Conservation (phyloP, 2,113 vertebrate genomes). For the Anhinga rufa region DNA sequence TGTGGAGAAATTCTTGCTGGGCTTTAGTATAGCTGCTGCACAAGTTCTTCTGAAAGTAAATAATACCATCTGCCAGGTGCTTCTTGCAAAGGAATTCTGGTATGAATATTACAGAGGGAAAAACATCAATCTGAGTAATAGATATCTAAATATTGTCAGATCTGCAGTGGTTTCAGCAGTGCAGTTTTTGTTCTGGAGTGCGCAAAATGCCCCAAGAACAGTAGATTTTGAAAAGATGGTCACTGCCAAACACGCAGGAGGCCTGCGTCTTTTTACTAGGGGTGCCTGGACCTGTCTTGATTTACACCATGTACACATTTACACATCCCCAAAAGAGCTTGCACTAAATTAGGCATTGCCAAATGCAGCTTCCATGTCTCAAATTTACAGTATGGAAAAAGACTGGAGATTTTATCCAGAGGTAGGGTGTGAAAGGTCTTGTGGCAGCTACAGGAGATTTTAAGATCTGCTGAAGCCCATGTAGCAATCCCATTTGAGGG, state of each 20-base stretch:
- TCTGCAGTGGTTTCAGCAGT: neutral
- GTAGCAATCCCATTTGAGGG: neutral
- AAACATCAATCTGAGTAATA: neutral
- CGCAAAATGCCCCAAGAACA: rapidly evolving
- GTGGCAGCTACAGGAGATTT: neutral
- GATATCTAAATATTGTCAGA: neutral
- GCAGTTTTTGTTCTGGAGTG: neutral
- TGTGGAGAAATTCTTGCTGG: neutral
- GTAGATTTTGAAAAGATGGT: neutral
- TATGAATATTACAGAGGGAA: neutral
- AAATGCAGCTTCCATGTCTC: neutral
- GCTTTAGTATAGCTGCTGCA: neutral
- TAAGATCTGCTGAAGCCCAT: neutral
- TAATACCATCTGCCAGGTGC: neutral
- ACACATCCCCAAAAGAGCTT: neutral
- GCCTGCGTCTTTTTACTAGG: neutral
- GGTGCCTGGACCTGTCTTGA: neutral
- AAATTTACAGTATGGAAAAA: neutral
- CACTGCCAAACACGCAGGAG: neutral
- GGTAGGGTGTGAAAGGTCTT: neutral
- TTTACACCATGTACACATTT: neutral
- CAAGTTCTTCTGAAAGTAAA: neutral
- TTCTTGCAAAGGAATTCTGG: neutral
- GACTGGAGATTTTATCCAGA: neutral
- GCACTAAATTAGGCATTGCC: neutral